Evolutionary conservation across 2,113 vertebrate species (phyloP).

Genomic region (Plotosus lineatus): DNA sequence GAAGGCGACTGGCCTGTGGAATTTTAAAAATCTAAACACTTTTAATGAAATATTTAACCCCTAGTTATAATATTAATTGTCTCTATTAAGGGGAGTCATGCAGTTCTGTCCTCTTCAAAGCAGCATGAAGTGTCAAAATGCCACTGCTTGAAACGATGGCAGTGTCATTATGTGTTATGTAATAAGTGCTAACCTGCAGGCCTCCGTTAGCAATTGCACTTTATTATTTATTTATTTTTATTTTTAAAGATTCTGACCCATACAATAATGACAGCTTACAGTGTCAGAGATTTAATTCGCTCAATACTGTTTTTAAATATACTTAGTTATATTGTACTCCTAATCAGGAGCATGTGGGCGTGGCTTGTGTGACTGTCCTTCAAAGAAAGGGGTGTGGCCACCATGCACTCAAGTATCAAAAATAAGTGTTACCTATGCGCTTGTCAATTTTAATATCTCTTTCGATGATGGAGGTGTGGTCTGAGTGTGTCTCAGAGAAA

Average conservation of each 20-base stretch:
- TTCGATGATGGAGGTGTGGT: no score
- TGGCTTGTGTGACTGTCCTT: no score
- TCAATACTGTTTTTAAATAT: no score
- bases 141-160: neutral
- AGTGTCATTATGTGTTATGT: neutral
- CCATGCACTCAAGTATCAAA: no score
- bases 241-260: neutral
- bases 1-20: neutral
- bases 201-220: neutral
- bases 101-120: neutral
- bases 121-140: neutral
- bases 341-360: no score
- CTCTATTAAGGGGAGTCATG: slow-evolving; percentile 15
- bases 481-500: no score
- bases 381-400: no score
- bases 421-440: no score
- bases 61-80: slow-evolving; percentile 60
- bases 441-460: no score
- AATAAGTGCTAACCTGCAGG: neutral
- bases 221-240: neutral
- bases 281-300: no score
- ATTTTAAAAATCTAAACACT: slow-evolving; percentile 53
- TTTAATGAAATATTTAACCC: slow-evolving; percentile 63
- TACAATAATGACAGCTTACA: neutral
- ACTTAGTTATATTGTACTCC: no score